Evolutionary conservation across 1,140 invertebrate species (phyloP), one percentile per base, ranked within the genome.

Genomic region (Leucophenga varia): DNA sequence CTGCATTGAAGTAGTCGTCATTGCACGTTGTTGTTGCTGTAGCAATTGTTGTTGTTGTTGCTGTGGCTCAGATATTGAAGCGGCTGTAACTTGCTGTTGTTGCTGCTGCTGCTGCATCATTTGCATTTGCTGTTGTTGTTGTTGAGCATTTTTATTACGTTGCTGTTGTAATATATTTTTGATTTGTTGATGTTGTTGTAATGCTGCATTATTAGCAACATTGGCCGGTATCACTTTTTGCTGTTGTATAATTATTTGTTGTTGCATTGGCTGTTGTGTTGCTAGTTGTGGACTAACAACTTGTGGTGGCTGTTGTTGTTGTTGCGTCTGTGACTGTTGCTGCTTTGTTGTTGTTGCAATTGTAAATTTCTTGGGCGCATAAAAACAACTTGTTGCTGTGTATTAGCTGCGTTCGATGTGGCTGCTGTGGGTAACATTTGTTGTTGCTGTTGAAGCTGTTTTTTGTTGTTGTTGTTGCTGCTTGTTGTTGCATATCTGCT

Each of bases 31-130:
- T 22, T 41, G 49, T 32, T 51, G 38, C 16, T 17, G 36, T 32
- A n/a, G n/a, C n/a, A n/a, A n/a, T n/a, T 37, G 17, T 13, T 51
- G 49, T 9, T 47, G 50, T 12, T 35, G 32, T 8, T 35, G 32
- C 5, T 35, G 32, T 8, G 10, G 32, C 73, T 70, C 19, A 74
- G 74, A 36, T 65, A 64, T 4, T 76, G 41, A 1, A 76, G 42
- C n/a, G 76, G 49, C n/a, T 76, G n/a, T n/a, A n/a, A n/a, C n/a
- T n/a, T n/a, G 54, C 35, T 76, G 68, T 34, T 76, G 77, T 4
- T 71, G 67, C 16, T 79, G 78, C 16, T 77, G 5, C 74, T 59
- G 57, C 3, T 56, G 54, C 16, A 46, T 46, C 5, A 44, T 18
- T 14, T 54, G 44, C 2, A 44, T 41, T 18, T 59, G 57, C 2